Percentiles rank a stretch among this genome's conserved stretches.
Conservation (phyloP, 2,888 invertebrate species). For the Drosophila diplacantha region DNA sequence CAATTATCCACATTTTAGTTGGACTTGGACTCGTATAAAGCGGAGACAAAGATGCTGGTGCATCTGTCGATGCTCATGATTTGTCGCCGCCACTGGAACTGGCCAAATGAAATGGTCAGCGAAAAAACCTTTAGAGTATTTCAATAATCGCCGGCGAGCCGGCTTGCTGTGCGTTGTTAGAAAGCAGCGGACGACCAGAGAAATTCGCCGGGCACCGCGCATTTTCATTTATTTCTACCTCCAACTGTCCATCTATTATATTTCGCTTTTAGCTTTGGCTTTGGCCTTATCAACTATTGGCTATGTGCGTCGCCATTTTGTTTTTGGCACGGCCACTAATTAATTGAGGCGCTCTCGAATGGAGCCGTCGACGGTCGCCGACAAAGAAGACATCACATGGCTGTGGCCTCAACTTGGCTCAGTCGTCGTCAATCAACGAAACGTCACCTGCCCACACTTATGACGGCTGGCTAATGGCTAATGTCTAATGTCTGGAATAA, state of each 20-base stretch:
- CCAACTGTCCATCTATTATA: conserved; percentile 23
- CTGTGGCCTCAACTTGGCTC: conserved; percentile 3
- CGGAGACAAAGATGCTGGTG: conserved; percentile 45
- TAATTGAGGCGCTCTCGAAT: conserved; percentile 52
- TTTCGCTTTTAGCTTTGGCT: conserved; percentile 8
- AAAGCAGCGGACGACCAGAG: conserved; percentile 57
- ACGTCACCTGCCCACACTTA: conserved; percentile 47
- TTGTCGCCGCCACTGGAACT: conserved; percentile 49
- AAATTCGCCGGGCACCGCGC: conserved; percentile 51
- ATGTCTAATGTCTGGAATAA: conserved; percentile 26
- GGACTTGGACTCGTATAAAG: conserved; percentile 17
- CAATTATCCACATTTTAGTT: conserved; percentile 66
- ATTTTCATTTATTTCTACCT: conserved; percentile 33
- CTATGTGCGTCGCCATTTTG: conserved; percentile 42
- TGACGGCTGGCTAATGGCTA: conserved; percentile 29
- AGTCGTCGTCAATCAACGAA: conserved; percentile 13
- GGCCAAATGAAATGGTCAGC: conserved; percentile 40
- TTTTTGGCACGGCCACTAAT: conserved; percentile 52
- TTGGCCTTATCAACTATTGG: conserved; percentile 45
- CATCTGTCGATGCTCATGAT: conserved; percentile 53
- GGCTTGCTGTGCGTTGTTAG: conserved; percentile 56
- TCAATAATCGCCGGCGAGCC: conserved; percentile 57
- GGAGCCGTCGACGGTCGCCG: conserved; percentile 29
- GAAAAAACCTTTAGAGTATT: conserved; percentile 64
- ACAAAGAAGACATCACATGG: conserved; percentile 50